Percentiles rank a stretch among this genome's conserved stretches.
Conservation (phyloP, 2,113 vertebrate genomes). For the Trogon melanurus region DNA sequence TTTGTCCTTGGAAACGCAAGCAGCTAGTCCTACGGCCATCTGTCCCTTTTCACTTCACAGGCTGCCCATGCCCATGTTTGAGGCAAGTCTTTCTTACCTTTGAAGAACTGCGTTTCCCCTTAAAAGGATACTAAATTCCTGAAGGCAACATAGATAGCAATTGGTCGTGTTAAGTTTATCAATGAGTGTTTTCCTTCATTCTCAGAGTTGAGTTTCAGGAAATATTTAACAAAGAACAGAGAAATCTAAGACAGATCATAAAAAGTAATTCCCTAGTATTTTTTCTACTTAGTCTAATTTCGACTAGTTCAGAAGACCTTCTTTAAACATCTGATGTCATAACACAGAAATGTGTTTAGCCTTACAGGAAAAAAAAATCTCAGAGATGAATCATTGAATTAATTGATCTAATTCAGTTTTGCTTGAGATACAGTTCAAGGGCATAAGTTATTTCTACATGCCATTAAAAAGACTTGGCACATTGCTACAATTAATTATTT, state of each 20-base stretch:
- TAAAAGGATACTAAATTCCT: neutral
- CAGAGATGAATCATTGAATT: constrained; percentile 53
- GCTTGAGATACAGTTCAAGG: constrained; percentile 50
- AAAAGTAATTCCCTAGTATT: neutral
- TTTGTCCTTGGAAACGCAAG: constrained; percentile 13
- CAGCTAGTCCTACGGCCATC: neutral
- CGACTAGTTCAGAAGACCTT: neutral
- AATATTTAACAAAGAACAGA: neutral
- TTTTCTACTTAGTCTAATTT: constrained; percentile 22
- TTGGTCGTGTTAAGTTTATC: neutral
- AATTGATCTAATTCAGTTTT: constrained; percentile 63
- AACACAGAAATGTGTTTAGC: constrained; percentile 51
- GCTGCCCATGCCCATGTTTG: neutral
- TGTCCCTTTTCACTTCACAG: neutral
- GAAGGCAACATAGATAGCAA: neutral
- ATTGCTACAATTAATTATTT: constrained; percentile 49
- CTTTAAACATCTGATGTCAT: constrained; percentile 21
- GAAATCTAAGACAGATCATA: neutral
- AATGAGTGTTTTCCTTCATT: neutral
- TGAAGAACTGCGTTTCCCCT: neutral
- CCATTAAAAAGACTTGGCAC: constrained; percentile 32
- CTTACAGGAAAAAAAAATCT: neutral
- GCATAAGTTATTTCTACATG: constrained; percentile 53
- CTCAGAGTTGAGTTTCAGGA: neutral
- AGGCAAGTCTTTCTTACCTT: neutral